Percentiles rank a stretch among this genome's conserved stretches.
These are phyloP conservation scores for Athene noctua DNA, from an alignment of 2,113 vertebrate genomes.

Conservation along the genomic window DNA sequence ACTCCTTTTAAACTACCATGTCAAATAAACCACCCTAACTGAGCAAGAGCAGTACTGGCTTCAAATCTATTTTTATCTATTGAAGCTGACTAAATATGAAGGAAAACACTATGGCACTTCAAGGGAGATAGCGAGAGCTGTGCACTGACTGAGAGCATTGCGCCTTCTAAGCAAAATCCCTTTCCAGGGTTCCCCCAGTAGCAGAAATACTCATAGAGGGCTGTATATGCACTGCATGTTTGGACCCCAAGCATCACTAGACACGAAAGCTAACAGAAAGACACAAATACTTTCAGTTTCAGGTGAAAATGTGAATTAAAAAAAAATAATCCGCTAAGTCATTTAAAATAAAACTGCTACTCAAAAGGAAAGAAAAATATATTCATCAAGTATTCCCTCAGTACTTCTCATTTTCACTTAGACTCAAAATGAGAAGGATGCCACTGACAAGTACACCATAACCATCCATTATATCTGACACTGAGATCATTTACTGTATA, in stretches of 20 bases:
- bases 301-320: neutral
- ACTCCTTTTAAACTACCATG: neutral
- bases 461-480: conserved; percentile 15
- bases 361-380: neutral
- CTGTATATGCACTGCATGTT: neutral
- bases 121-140: neutral
- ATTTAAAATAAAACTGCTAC: neutral
- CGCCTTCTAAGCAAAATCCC: neutral
- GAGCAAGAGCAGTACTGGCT: neutral
- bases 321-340: neutral
- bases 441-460: conserved; percentile 2
- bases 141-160: neutral
- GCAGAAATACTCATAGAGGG: neutral
- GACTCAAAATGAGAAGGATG: neutral
- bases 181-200: neutral
- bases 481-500: neutral
- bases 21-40: neutral
- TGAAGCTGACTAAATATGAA: neutral
- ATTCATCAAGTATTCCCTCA: neutral
- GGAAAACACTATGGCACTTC: neutral
- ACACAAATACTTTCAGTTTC: neutral
- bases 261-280: neutral
- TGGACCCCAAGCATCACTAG: neutral
- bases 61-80: neutral
- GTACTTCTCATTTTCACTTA: conserved; percentile 20